Base-by-base conservation (phyloP, 1,140 invertebrate species). In the Doryteuthis pealeii region DNA sequence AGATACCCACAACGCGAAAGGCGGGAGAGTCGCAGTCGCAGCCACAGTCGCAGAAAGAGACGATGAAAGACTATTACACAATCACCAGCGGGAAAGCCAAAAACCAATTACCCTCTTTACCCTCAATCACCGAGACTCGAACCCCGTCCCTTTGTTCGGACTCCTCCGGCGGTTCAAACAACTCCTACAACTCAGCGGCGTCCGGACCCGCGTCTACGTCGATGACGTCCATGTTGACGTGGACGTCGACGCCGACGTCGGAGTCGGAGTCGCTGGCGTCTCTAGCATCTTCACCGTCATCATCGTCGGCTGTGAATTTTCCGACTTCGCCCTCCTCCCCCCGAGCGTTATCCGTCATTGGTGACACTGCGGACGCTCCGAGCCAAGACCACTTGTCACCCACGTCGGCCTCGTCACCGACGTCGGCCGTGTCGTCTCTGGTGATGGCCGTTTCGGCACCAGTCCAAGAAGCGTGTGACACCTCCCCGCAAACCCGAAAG, bases 71-170 rank as follows among this genome's bases (percentile, higher is more conserved):
- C 35, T 77, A 72, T 30, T 77, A 77, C 33, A 74, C 76, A 2
- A 32, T 74, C 73, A 2, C 76, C 71, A 33, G 31, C 18, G 30
- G 26, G 35, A 75, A 75, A 73, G 45, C 69, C 5, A 72, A 70
- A 70, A 79, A 80, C 26, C 77, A 76, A 33, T 68, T 79, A 49
- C 79, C 78, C 14, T 78, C 81, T 18, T 76, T 83, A 18, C 77
- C 82, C 0, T 77, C 78, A 71, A 83, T 83, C 15, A 78, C 79
- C 0, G 82, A 83, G 58, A 81, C 80, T 22, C 72, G 82, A 32
- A 82, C 81, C n/a, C 80, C 81, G 0, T 80, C 81, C 8, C 78
- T 79, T 0, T 82, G 82, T 58, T 82, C 82, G 0, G 81, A 81
- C 31, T 70, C 78, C 18, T 80, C 81, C 14, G 76, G n/a, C 31